These are phyloP conservation scores for Otis tarda DNA, from an alignment of 2,113 vertebrate species.

Conservation along the genomic window DNA sequence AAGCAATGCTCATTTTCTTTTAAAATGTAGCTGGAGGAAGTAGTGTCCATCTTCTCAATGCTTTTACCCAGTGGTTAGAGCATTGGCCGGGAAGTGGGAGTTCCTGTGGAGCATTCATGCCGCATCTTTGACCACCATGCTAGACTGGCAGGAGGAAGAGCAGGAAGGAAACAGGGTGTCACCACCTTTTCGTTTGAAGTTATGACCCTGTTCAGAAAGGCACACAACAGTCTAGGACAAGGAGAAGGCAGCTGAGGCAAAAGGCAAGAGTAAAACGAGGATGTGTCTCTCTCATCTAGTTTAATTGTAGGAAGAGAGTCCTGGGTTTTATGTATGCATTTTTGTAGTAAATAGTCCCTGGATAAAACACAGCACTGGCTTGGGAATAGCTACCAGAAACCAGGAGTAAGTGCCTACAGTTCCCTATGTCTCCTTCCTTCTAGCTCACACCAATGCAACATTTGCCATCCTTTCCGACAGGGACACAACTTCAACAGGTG, in stretches of 20 bases:
- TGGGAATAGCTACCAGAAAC: not conserved
- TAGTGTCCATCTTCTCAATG: not conserved
- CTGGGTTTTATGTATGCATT: not conserved
- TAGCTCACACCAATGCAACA: not conserved
- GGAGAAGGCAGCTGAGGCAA: not conserved
- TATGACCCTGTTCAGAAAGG: not conserved
- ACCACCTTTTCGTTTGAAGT: constrained; percentile 47
- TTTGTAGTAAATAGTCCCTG: not conserved
- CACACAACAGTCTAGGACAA: not conserved
- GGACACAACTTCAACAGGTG: not conserved
- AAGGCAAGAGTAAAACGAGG: not conserved
- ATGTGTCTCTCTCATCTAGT: not conserved
- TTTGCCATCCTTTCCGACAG: not conserved
- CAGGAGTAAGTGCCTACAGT: not conserved
- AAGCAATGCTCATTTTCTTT: not conserved
- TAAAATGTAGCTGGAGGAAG: not conserved
- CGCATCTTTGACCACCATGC: constrained; percentile 9
- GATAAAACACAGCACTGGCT: not conserved
- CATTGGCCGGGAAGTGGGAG: constrained; percentile 16
- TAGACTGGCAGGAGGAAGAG: constrained; percentile 31
- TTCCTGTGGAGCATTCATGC: constrained; percentile 34
- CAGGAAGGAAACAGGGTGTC: constrained; percentile 62
- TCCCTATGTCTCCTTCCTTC: not conserved
- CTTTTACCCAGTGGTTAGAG: not conserved
- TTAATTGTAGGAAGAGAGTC: not conserved